Base-by-base conservation (phyloP, 2,888 invertebrate species). In the Standfussiana lucernea region DNA sequence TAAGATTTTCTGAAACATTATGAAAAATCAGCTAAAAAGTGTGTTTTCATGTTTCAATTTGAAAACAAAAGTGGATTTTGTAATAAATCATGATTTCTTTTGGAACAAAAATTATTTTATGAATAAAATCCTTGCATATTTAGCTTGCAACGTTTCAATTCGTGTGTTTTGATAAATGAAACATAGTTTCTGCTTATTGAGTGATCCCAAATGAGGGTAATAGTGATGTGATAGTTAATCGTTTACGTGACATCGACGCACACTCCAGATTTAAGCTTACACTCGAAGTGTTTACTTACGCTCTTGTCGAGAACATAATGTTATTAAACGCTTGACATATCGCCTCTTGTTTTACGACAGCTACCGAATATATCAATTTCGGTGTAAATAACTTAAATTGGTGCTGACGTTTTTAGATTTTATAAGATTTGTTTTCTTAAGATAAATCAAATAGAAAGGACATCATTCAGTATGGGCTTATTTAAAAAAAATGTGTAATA, bases 221-320 rank as follows among this genome's bases (percentile, higher is more conserved):
- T 73, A 74, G 62, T 64, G 50, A 64, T 50, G 53, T 35, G 56
- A 56, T 62, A 79, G 87, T 82, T 91, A 89, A 91, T 90, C 86
- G 88, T 82, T 80, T 91, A 91, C 91, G 91, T 92, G 92, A 87
- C 86, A 78, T 68, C 79, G 75, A 74, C 75, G 68, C 75, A 82
- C 78, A 78, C 80, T 83, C 75, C 72, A 88, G 91, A 89, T 89
- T 92, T 91, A 91, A 76, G 68, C 84, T 45, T 71, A 65, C 66
- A 72, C 72, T 53, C 76, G 68, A 80, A 71, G 45, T 90, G 91
- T 91, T 90, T 89, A 86, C 89, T 88, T 89, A 85, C 87, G 77
- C 75, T 79, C 66, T 42, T 77, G 87, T 76, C 64, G 68, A 62
- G 56, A 47, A 73, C 66, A 90, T 90, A 89, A 86, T 89, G 86